Conservation (phyloP, 2,888 invertebrate species). For the Aleiodes leptofemur region DNA sequence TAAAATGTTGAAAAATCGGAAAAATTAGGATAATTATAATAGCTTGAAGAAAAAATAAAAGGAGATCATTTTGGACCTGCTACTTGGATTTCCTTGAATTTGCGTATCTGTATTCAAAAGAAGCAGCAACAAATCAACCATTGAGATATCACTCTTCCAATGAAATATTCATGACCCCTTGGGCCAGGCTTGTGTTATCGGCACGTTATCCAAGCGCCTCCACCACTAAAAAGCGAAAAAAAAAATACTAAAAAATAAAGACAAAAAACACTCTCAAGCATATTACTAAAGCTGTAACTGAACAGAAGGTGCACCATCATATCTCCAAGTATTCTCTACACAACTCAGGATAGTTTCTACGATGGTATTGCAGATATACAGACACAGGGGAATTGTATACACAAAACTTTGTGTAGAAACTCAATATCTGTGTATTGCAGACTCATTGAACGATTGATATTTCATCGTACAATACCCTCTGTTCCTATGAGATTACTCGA, state of each 20-base stretch:
- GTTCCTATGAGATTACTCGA: conserved; percentile 13
- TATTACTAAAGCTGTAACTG: conserved; percentile 39
- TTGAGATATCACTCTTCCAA: conserved; percentile 64
- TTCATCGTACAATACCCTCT: conserved; percentile 18
- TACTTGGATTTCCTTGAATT: too few species aligned
- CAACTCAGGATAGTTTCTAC: conserved; percentile 5
- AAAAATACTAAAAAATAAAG: conserved; percentile 35
- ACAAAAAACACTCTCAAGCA: conserved; percentile 15
- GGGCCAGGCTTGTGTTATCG: conserved; percentile 43
- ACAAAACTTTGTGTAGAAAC: conserved; percentile 58
- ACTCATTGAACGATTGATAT: conserved; percentile 36
- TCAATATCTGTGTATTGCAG: conserved; percentile 57
- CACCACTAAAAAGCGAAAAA: conserved; percentile 27
- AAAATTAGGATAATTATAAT: too few species aligned
- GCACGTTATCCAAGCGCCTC: conserved; percentile 24
- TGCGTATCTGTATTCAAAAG: conserved; percentile 6
- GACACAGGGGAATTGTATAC: conserved; percentile 45
- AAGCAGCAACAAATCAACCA: conserved; percentile 41
- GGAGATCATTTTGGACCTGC: too few species aligned
- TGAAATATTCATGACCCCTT: conserved; percentile 69
- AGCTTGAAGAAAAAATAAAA: too few species aligned
- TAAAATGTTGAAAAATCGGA: too few species aligned
- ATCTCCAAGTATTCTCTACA: conserved; percentile 60
- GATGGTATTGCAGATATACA: conserved; percentile 32
- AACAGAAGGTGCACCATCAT: conserved; percentile 62